Percentiles rank a stretch among this genome's conserved stretches.
Evolutionary conservation across 2,113 vertebrate genomes (phyloP).

Genomic region (Otocyon megalotis): DNA sequence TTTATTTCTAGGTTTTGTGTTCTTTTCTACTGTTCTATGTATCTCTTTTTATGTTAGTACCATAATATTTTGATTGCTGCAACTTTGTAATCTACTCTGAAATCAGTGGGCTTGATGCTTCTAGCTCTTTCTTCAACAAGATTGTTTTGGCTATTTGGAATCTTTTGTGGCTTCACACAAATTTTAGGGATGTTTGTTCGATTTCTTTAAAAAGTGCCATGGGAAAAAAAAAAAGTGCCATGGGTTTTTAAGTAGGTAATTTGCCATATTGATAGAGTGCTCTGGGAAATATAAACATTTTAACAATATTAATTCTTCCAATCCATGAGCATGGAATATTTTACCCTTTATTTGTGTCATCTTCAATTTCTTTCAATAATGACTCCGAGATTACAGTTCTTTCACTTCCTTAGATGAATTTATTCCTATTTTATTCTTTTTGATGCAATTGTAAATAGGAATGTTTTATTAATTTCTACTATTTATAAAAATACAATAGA

Average conservation of each 20-base stretch:
- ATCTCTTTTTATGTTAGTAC: neutral
- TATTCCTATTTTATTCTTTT: neutral
- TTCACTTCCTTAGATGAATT: neutral
- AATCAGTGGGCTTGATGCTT: neutral
- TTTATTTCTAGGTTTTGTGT: neutral
- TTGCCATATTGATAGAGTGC: neutral
- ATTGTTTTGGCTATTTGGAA: neutral
- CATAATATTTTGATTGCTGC: neutral
- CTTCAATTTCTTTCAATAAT: neutral
- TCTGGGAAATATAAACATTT: neutral
- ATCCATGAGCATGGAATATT: neutral
- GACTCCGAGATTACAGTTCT: neutral
- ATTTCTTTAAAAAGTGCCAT: neutral
- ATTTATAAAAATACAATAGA: neutral
- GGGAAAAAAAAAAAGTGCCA: neutral
- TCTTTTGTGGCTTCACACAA: neutral
- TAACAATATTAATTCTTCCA: neutral
- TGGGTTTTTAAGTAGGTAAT: neutral
- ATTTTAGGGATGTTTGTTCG: neutral
- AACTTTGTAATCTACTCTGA: neutral
- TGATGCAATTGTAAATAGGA: neutral
- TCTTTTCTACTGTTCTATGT: neutral
- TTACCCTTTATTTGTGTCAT: neutral
- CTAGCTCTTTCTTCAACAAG: neutral
- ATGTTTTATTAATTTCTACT: neutral